Evolutionary conservation across 2,797 vertebrate genomes (phyloP).

Genomic region (Platyrinchus mystaceus): DNA sequence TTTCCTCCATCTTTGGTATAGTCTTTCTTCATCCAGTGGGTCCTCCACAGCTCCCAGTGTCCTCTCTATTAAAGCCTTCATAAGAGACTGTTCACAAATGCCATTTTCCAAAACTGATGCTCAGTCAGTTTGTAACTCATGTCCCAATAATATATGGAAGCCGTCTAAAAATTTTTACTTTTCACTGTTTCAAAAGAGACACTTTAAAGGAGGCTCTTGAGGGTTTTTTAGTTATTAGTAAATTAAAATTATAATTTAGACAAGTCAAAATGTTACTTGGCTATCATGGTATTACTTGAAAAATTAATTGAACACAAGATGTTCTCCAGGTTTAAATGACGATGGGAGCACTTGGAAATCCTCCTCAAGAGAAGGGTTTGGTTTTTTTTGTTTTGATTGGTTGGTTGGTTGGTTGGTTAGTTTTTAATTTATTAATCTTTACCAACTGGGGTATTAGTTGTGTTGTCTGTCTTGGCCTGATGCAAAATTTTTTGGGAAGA

Average conservation of each 20-base stretch:
- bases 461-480: not conserved
- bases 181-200: not conserved
- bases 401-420: not conserved
- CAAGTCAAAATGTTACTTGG: not conserved
- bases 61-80: not conserved
- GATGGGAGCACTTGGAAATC: not conserved
- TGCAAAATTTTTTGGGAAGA: not conserved
- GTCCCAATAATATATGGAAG: not conserved
- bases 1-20: too few species aligned
- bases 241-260: not conserved
- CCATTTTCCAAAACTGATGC: not conserved
- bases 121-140: not conserved
- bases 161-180: not conserved
- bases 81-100: not conserved
- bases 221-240: not conserved
- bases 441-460: not conserved
- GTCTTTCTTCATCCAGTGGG: too few species aligned
- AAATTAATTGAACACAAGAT: not conserved
- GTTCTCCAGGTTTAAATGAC: not conserved
- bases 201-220: not conserved
- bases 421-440: not conserved
- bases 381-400: fast-evolving
- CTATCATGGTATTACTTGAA: not conserved
- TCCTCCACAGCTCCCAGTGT: too few species aligned
- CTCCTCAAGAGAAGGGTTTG: not conserved